These are phyloP conservation scores for Brachionus paranguensis DNA, from an alignment of 1,140 invertebrate genomes.

Conservation along the genomic window DNA sequence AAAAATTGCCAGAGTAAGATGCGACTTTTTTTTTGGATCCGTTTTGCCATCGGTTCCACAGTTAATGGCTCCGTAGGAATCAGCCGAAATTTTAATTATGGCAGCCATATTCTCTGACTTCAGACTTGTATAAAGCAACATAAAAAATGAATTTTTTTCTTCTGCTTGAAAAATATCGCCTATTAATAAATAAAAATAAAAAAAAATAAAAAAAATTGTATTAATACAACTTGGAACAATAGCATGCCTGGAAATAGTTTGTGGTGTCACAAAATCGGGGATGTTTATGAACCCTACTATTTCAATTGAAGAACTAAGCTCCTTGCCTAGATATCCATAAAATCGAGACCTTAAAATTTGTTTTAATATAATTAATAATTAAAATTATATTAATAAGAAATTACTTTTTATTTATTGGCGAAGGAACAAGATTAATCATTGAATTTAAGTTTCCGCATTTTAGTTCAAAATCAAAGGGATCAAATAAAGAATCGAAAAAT, in stretches of 20 bases:
- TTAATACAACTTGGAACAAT: neutral
- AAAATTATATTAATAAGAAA: neutral
- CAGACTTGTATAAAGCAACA: neutral
- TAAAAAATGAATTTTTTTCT: neutral
- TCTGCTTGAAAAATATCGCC: neutral
- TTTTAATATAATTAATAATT: neutral
- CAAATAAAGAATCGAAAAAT: neutral
- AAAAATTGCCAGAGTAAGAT: slow-evolving; percentile 17
- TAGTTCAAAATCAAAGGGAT: slow-evolving; percentile 5
- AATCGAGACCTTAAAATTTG: neutral
- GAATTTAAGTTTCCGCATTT: slow-evolving; percentile 26
- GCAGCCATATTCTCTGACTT: slow-evolving; percentile 32
- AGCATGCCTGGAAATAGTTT: slow-evolving; percentile 11
- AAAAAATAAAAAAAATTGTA: neutral
- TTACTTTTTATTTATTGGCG: neutral
- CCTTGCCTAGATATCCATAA: slow-evolving; percentile 7
- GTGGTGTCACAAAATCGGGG: neutral
- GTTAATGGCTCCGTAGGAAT: slow-evolving; percentile 17
- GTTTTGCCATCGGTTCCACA: neutral
- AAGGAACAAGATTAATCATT: neutral
- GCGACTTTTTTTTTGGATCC: neutral
- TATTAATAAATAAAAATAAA: neutral
- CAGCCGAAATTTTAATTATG: neutral
- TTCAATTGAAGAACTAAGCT: neutral
- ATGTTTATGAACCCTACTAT: slow-evolving; percentile 31